These are phyloP conservation scores for Doryteuthis pealeii DNA, from an alignment of 1,140 invertebrate species.

Conservation along the genomic window DNA sequence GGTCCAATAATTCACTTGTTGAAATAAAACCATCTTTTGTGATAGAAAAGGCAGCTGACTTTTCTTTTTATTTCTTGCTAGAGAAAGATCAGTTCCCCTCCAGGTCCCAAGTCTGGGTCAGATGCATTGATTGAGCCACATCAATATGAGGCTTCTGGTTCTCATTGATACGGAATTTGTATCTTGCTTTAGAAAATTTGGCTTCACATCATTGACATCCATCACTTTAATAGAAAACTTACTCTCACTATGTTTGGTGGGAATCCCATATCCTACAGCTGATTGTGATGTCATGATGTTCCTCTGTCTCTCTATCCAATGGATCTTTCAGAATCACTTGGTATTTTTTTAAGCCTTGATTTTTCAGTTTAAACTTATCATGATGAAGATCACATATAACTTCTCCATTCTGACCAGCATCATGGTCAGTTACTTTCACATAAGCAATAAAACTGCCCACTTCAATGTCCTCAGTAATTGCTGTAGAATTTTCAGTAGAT, in stretches of 20 bases:
- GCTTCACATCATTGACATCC: conserved; percentile 28
- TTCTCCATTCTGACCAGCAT: background rate
- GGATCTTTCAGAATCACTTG: conserved; percentile 21
- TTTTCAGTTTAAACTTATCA: background rate
- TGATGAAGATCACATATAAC: background rate
- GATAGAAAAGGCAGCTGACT: conserved; percentile 15
- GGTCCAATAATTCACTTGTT: conserved; percentile 22
- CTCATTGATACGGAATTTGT: background rate
- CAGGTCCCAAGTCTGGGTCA: conserved; percentile 42
- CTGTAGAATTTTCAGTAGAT: background rate
- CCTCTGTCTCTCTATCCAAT: conserved; percentile 23
- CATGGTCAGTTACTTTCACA: conserved; percentile 1
- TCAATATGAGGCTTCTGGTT: background rate
- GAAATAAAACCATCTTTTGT: conserved; percentile 23
- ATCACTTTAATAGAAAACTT: conserved; percentile 22
- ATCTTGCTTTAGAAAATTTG: conserved; percentile 17
- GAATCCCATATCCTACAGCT: conserved; percentile 19
- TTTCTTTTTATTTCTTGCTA: conserved; percentile 13
- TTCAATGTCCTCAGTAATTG: background rate
- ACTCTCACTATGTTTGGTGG: conserved; percentile 14
- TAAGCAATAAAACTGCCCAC: conserved; percentile 1
- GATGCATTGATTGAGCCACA: conserved; percentile 27
- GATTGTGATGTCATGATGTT: conserved; percentile 19
- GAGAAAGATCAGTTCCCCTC: conserved; percentile 33
- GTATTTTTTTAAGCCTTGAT: conserved; percentile 18